Percentiles rank a stretch among this genome's conserved stretches.
Conservation (phyloP, 2,113 vertebrate genomes). For the Syngnathoides biaculeatus region DNA sequence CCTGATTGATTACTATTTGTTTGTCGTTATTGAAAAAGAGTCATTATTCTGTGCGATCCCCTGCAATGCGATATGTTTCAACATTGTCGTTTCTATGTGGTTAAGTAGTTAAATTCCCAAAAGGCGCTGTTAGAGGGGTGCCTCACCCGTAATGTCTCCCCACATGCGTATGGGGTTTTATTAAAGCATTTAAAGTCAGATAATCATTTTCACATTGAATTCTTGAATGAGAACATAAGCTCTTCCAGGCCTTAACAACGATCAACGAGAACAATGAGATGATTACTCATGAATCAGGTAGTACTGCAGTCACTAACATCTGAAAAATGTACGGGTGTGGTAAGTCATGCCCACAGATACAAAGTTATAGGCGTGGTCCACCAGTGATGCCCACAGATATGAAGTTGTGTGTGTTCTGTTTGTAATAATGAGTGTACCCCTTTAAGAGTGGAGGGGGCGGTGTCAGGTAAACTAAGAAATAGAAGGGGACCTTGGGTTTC, state of each 20-base stretch:
- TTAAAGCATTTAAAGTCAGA: neutral
- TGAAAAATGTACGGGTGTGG: no score
- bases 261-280: neutral
- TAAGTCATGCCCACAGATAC: no score
- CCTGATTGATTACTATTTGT: constrained; percentile 18
- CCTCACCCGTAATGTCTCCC: neutral
- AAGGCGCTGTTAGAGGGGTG: neutral
- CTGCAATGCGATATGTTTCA: neutral
- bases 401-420: no score
- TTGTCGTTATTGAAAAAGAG: constrained; percentile 27
- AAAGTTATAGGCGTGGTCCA: no score
- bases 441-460: no score
- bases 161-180: neutral
- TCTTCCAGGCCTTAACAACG: neutral
- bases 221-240: neutral
- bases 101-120: neutral
- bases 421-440: no score
- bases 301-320: no score
- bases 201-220: neutral
- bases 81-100: neutral
- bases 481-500: no score
- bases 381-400: no score
- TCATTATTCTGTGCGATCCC: constrained; percentile 6
- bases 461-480: no score
- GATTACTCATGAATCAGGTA: neutral